phyloP scores from a whole-genome alignment of 2,888 invertebrate species.

The Tetropium fuscum region DNA sequence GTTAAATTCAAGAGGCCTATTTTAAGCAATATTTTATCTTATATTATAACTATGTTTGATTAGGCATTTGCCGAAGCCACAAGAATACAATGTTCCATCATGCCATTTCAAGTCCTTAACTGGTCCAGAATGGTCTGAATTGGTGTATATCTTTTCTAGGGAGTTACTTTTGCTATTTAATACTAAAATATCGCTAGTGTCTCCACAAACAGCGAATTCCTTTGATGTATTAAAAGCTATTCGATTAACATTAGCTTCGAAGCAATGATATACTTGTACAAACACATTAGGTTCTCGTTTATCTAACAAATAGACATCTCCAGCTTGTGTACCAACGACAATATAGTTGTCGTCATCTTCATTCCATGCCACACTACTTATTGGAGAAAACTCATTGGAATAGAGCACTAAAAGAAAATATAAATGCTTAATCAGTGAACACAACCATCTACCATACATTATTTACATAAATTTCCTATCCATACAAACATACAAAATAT shows the following conservation, averaged over 20 bases:
- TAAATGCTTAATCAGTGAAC: background rate
- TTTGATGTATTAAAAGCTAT: conserved; percentile 63
- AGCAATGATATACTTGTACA: conserved; percentile 55
- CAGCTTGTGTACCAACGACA: conserved; percentile 68
- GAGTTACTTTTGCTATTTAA: conserved; percentile 61
- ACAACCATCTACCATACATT: too few species aligned
- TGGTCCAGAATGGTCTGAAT: conserved; percentile 67
- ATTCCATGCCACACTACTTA: conserved; percentile 66
- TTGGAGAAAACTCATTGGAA: conserved; percentile 61
- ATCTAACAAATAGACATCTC: conserved; percentile 69
- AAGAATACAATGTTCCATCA: conserved; percentile 67
- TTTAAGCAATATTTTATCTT: too few species aligned
- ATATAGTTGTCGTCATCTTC: conserved; percentile 63
- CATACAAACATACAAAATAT: too few species aligned
- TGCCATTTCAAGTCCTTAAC: conserved; percentile 72
- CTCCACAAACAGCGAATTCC: conserved; percentile 67
- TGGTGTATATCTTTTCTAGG: conserved; percentile 62
- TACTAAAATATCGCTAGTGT: conserved; percentile 65
- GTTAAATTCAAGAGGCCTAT: too few species aligned
- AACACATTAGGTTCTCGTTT: conserved; percentile 64
- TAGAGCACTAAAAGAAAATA: conserved; percentile 61
- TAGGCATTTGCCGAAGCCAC: conserved; percentile 71
- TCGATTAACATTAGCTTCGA: conserved; percentile 62
- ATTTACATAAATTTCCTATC: too few species aligned
- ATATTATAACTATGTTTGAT: conserved; percentile 62